Evolutionary conservation across 1,140 invertebrate species (phyloP), one percentile per base, ranked within the genome.

Genomic region (Sinonovacula constricta): DNA sequence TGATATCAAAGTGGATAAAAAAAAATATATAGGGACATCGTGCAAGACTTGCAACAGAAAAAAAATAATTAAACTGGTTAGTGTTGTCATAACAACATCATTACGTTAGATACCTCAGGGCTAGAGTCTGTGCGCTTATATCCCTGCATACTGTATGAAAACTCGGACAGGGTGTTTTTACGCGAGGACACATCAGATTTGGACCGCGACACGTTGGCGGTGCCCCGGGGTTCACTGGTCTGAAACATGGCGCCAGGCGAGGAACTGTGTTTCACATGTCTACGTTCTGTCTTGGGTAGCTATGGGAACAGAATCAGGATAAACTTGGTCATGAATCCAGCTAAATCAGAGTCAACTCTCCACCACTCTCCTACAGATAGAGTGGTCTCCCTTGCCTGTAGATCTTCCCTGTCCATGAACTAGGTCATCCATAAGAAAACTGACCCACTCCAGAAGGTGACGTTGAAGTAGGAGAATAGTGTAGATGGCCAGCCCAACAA

Each of bases 51-150:
- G 18, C 28, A 28, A 15, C 24, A 18, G 28, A 26, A 24, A 60
- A 28, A 22, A 2, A 24, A 60, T n/a, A n/a, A n/a, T n/a, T n/a
- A n/a, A n/a, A n/a, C n/a, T n/a, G n/a, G 30, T 28, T 24, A 60
- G 33, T 65, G 28, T 3, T 5, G 33, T 14, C n/a, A 3, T 31
- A 1, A 65, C 33, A 31, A 33, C 26, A 28, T 65, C 18, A 33
- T 22, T 31, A 26, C 26, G 36, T 33, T 65, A 33, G 39, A 54
- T 78, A 78, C 75, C 75, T 78, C 75, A 18, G 75, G 75, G 54
- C 75, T 78, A 14, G 75, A 78, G 10, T 78, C 75, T 12, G 75
- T 70, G 66, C 75, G 66, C 24, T 70, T 69, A 63, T 78, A 78
- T 53, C 53, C 59, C 22, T 34, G 75, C 4, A 34, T 26, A 30